Evolutionary conservation across 2,797 vertebrate species (phyloP).

Genomic region (Molossus molossus): DNA sequence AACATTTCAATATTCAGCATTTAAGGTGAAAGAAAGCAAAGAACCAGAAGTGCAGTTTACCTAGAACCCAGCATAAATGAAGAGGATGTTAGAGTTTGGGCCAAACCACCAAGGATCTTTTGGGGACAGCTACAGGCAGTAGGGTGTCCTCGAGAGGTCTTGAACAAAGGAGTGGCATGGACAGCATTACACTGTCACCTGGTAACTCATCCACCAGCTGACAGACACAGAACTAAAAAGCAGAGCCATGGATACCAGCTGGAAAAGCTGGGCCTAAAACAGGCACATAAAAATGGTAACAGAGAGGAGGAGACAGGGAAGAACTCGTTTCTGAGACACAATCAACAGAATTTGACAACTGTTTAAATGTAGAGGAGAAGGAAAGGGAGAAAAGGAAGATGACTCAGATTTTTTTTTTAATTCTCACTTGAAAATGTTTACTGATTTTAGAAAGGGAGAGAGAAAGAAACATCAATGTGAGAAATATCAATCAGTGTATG

Average conservation of each 20-base stretch:
- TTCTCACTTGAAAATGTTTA: background rate
- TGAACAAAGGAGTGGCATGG: background rate
- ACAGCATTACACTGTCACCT: background rate
- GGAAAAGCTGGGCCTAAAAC: background rate
- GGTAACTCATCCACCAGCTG: background rate
- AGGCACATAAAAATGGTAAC: background rate
- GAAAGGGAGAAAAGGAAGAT: background rate
- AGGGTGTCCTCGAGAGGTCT: background rate
- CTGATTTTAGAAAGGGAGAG: background rate
- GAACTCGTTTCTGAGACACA: conserved; percentile 27
- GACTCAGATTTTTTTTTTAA: conserved; percentile 12
- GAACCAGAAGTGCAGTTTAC: background rate
- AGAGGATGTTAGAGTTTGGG: background rate
- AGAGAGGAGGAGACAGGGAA: background rate
- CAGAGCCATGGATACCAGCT: background rate
- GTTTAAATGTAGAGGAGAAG: background rate
- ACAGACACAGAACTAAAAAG: conserved; percentile 5
- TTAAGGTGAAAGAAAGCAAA: conserved; percentile 50
- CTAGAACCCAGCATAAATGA: background rate
- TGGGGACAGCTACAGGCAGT: background rate
- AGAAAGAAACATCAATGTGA: background rate
- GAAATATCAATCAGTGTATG: background rate
- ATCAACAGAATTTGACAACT: background rate
- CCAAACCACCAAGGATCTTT: conserved; percentile 15
- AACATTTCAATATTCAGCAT: conserved; percentile 26